A percentile compares a stretch with the other conserved stretches of the same genome.
phyloP scores from a whole-genome alignment of 2,797 vertebrate genomes.

The Kryptopterus vitreolus region DNA sequence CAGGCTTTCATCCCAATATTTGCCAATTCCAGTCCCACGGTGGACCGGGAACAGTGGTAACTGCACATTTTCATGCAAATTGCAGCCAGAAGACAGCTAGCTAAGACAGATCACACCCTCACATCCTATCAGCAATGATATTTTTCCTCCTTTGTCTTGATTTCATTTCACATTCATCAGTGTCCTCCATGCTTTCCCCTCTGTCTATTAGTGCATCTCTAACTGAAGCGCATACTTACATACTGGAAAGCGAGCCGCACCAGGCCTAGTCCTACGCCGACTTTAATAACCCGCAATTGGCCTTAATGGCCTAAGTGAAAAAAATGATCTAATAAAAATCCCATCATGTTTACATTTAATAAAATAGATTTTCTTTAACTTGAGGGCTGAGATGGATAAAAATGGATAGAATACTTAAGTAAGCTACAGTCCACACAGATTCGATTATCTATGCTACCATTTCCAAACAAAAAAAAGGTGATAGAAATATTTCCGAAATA shows the following conservation, averaged over 20 bases:
- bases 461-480: neutral
- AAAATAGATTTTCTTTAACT: conserved; percentile 3
- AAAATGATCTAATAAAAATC: neutral
- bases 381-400: neutral
- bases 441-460: neutral
- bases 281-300: neutral
- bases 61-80: conserved; percentile 53
- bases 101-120: conserved; percentile 47
- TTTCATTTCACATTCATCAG: conserved; percentile 41
- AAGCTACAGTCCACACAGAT: neutral
- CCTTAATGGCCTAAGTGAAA: neutral
- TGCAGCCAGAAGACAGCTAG: conserved; percentile 40
- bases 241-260: neutral
- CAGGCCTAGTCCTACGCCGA: neutral
- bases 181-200: neutral
- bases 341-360: neutral
- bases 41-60: conserved; percentile 48
- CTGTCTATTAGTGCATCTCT: conserved; percentile 2
- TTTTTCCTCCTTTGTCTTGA: conserved; percentile 49
- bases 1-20: conserved; percentile 41
- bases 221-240: neutral
- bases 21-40: conserved; percentile 9
- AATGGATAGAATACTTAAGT: neutral
- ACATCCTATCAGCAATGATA: conserved; percentile 45
- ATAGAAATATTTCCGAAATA: neutral